Percentiles rank a stretch among this genome's conserved stretches.
phyloP scores from a whole-genome alignment of 64 coral and sea anemone genomes.

The Catalaphyllia jardinei region DNA sequence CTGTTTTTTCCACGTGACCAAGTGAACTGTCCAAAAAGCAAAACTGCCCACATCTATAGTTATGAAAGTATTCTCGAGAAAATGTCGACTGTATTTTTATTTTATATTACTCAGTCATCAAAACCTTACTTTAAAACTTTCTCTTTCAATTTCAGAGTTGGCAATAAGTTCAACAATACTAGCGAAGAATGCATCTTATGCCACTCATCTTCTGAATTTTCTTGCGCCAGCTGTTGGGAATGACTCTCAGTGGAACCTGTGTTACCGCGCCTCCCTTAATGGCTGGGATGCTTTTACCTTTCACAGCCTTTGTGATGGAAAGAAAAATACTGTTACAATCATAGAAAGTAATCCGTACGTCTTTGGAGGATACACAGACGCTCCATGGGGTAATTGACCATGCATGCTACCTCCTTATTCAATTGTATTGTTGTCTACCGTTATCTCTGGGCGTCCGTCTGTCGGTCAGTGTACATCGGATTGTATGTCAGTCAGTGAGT shows the following conservation, averaged over 20 bases:
- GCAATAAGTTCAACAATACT: background rate
- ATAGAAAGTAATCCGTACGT: background rate
- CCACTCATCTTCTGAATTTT: background rate
- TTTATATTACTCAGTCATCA: background rate
- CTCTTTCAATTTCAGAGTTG: background rate
- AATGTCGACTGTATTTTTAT: background rate
- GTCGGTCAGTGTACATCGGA: no score
- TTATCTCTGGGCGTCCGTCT: no score
- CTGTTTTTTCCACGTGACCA: no score
- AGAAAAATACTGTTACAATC: background rate
- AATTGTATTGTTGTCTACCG: background rate
- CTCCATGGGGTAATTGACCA: background rate
- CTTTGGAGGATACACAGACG: constrained; percentile 3
- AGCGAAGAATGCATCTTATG: background rate
- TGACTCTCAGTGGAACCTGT: background rate
- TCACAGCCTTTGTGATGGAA: background rate
- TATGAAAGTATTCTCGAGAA: no score
- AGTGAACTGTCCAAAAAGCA: no score
- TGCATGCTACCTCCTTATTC: background rate
- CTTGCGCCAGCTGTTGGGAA: background rate
- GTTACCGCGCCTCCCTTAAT: background rate
- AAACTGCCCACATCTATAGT: no score
- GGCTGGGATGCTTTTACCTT: background rate
- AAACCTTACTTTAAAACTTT: background rate
- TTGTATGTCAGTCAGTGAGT: no score